A percentile compares a stretch with the other conserved stretches of the same genome.
Conservation (phyloP, 2,888 invertebrate species). For the Nipponacmea schrenckii region DNA sequence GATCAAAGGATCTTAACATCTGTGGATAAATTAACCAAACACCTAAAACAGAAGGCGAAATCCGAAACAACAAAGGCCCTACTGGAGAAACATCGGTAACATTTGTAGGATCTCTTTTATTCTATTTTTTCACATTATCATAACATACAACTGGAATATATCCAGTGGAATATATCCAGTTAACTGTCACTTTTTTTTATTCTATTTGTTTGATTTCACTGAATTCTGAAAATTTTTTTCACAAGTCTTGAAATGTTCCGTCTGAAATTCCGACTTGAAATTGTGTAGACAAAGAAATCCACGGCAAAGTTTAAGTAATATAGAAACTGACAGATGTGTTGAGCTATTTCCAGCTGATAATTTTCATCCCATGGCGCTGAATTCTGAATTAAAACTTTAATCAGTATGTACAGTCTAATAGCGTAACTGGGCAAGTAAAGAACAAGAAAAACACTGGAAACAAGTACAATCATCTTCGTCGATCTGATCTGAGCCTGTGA, state of each 20-base stretch:
- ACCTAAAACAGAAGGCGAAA: no score
- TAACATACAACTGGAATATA: no score
- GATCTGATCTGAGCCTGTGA: slow-evolving; percentile 47
- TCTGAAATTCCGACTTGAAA: slow-evolving; percentile 50
- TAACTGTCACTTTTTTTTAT: no score
- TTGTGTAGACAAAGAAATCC: slow-evolving; percentile 49
- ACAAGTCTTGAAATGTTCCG: slow-evolving; percentile 29
- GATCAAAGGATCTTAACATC: no score
- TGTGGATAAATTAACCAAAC: no score
- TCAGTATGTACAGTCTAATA: slow-evolving; percentile 45
- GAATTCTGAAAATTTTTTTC: slow-evolving; percentile 12
- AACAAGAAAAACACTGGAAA: slow-evolving; percentile 55
- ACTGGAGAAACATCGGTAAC: no score
- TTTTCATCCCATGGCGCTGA: slow-evolving; percentile 19
- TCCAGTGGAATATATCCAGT: no score
- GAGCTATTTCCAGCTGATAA: slow-evolving; percentile 33
- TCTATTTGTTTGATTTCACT: no score
- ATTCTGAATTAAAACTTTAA: slow-evolving; percentile 32
- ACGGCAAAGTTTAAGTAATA: slow-evolving; percentile 52
- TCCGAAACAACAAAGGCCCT: no score
- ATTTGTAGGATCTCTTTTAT: no score
- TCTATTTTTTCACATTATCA: no score
- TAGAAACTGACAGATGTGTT: slow-evolving; percentile 48
- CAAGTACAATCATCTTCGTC: slow-evolving; percentile 53
- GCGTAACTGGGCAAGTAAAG: slow-evolving; percentile 59